Evolutionary conservation across 2,888 invertebrate genomes (phyloP).

Genomic region (Steinernema carpocapsae): DNA sequence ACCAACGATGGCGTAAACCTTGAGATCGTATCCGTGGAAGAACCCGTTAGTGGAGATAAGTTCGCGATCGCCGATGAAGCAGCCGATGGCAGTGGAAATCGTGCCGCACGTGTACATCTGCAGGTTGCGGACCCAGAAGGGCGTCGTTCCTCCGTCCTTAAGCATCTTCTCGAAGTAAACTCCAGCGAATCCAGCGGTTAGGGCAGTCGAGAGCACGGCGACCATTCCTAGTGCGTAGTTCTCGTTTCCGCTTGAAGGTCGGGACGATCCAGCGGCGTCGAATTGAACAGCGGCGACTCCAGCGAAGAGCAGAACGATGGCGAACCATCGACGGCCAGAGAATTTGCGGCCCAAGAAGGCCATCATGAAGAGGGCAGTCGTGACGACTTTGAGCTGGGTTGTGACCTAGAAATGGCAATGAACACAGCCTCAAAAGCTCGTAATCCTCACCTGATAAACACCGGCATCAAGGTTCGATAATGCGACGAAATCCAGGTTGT

Average conservation of each 20-base stretch:
- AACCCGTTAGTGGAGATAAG: constrained; percentile 62
- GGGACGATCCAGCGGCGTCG: neutral
- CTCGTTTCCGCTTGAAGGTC: constrained; percentile 43
- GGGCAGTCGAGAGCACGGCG: constrained; percentile 67
- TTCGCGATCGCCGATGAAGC: constrained; percentile 55
- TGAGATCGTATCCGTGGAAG: constrained; percentile 65
- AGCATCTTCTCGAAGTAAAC: constrained; percentile 70
- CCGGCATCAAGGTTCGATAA: constrained; percentile 68
- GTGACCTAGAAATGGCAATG: constrained; percentile 61
- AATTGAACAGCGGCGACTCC: constrained; percentile 68
- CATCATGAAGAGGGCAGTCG: constrained; percentile 70
- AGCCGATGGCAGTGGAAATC: constrained; percentile 61
- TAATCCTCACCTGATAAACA: constrained; percentile 65
- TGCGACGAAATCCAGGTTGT: constrained; percentile 69
- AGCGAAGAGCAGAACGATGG: constrained; percentile 66
- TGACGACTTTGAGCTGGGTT: constrained; percentile 69
- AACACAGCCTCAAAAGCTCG: neutral
- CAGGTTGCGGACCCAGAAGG: constrained; percentile 69
- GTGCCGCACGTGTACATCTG: constrained; percentile 69
- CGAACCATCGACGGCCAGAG: constrained; percentile 65
- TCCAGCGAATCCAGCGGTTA: constrained; percentile 70
- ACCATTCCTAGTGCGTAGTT: constrained; percentile 65
- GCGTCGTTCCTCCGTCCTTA: constrained; percentile 65
- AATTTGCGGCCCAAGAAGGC: constrained; percentile 67
- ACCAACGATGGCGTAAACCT: constrained; percentile 66